These are phyloP conservation scores for Lerema accius DNA, from an alignment of 1,140 invertebrate species.

Conservation along the genomic window DNA sequence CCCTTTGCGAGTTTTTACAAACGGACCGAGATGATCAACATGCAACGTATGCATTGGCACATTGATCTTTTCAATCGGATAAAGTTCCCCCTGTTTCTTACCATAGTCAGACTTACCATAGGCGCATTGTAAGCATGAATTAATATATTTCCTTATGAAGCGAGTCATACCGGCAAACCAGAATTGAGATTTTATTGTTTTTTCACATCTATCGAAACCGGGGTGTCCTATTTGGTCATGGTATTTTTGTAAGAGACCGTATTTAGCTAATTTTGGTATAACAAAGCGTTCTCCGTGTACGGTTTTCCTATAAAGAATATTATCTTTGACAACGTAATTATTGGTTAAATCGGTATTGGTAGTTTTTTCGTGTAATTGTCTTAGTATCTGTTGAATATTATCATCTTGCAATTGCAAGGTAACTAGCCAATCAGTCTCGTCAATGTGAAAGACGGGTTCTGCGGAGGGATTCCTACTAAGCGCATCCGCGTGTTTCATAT, in stretches of 20 bases:
- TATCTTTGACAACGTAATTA: background rate
- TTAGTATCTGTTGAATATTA: slow-evolving; percentile 35
- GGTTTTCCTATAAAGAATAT: slow-evolving; percentile 30
- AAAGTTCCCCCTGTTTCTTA: slow-evolving; percentile 39
- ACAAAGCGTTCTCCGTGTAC: slow-evolving; percentile 36
- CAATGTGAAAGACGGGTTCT: slow-evolving; percentile 20
- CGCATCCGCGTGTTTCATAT: slow-evolving; percentile 55
- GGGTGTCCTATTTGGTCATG: slow-evolving; percentile 44
- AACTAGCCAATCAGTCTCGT: slow-evolving; percentile 50
- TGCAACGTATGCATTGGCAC: slow-evolving; percentile 51
- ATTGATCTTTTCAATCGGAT: slow-evolving; percentile 45
- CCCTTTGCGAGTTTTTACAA: slow-evolving; percentile 39
- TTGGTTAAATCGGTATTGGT: background rate
- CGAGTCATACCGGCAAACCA: slow-evolving; percentile 44
- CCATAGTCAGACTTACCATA: slow-evolving; percentile 35
- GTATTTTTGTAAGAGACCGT: slow-evolving; percentile 34
- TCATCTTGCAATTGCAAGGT: slow-evolving; percentile 41
- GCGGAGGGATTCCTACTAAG: slow-evolving; percentile 45
- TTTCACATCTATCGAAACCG: slow-evolving; percentile 40
- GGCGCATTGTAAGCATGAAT: slow-evolving; percentile 39
- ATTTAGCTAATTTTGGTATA: slow-evolving; percentile 39
- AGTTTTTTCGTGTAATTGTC: slow-evolving; percentile 3
- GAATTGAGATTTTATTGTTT: slow-evolving; percentile 38
- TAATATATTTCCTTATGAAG: slow-evolving; percentile 47
- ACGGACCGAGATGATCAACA: slow-evolving; percentile 53